Conservation (phyloP, 2,113 vertebrate species). For the Hemichromis elongatus region DNA sequence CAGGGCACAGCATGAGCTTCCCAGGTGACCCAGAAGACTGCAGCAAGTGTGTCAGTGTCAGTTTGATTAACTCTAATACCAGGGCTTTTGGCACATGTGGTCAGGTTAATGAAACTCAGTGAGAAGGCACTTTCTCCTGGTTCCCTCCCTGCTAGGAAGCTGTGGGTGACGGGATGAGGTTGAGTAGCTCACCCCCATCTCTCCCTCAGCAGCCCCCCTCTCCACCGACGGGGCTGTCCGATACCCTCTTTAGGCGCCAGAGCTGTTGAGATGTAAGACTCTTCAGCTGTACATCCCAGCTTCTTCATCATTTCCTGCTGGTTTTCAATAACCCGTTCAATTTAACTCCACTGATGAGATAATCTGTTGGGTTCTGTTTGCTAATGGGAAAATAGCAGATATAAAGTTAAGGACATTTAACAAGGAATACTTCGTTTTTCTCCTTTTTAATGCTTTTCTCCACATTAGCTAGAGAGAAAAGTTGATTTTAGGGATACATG, state of each 20-base stretch:
- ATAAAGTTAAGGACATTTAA: background rate
- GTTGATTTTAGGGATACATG: background rate
- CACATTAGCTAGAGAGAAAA: background rate
- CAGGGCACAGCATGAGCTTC: conserved; percentile 56
- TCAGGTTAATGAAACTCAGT: conserved; percentile 82
- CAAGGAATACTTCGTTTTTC: background rate
- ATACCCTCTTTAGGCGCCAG: conserved; percentile 36
- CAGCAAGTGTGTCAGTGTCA: conserved; percentile 60
- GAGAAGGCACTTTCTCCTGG: conserved; percentile 59
- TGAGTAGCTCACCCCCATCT: conserved; percentile 40
- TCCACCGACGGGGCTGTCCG: conserved; percentile 34
- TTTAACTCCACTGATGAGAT: background rate
- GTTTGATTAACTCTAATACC: conserved; percentile 76
- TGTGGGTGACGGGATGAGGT: conserved; percentile 76
- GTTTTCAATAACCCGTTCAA: background rate
- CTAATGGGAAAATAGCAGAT: background rate
- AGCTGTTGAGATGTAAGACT: conserved; percentile 31
- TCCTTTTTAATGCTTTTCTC: background rate
- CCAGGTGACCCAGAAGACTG: conserved; percentile 58
- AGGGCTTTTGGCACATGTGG: conserved; percentile 72
- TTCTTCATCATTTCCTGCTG: background rate
- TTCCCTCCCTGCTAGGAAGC: conserved; percentile 65
- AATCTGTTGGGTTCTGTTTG: background rate
- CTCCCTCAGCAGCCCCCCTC: conserved; percentile 17
- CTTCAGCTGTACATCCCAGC: background rate